phyloP scores from a whole-genome alignment of 2,888 invertebrate species.

The Alcis repandata region DNA sequence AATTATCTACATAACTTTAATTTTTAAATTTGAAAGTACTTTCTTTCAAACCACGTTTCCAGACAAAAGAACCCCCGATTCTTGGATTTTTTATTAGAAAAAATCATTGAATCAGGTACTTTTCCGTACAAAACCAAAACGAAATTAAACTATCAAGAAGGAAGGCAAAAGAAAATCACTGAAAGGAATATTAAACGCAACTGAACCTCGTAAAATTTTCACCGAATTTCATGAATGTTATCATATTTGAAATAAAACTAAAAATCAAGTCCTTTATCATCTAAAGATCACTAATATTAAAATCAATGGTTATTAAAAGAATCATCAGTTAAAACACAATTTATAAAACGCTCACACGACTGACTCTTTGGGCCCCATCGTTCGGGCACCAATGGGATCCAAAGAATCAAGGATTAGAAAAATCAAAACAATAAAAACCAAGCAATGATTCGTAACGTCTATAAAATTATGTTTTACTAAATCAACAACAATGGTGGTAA shows the following conservation, averaged over 20 bases:
- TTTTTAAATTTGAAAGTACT: background rate
- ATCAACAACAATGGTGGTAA: constrained; percentile 41
- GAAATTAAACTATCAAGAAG: constrained; percentile 54
- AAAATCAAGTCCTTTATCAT: background rate
- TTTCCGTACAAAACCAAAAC: constrained; percentile 50
- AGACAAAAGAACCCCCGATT: constrained; percentile 65
- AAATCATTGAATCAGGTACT: constrained; percentile 78
- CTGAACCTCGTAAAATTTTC: too few species aligned
- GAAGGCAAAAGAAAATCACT: constrained; percentile 7
- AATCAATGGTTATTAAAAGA: background rate
- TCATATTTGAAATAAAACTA: too few species aligned
- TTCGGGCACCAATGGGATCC: constrained; percentile 70
- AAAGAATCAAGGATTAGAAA: constrained; percentile 43
- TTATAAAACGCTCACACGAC: constrained; percentile 37
- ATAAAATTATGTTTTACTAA: constrained; percentile 53
- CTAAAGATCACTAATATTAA: background rate
- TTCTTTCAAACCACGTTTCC: constrained; percentile 36
- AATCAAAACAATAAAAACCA: constrained; percentile 31
- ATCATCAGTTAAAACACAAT: constrained; percentile 50
- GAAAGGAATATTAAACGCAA: background rate
- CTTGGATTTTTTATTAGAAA: constrained; percentile 77
- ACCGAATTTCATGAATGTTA: too few species aligned
- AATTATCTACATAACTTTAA: constrained; percentile 9
- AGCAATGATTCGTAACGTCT: constrained; percentile 42
- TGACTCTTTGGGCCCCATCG: constrained; percentile 58